Evolutionary conservation across 2,888 invertebrate genomes (phyloP).

Genomic region (Xestia ashworthii): DNA sequence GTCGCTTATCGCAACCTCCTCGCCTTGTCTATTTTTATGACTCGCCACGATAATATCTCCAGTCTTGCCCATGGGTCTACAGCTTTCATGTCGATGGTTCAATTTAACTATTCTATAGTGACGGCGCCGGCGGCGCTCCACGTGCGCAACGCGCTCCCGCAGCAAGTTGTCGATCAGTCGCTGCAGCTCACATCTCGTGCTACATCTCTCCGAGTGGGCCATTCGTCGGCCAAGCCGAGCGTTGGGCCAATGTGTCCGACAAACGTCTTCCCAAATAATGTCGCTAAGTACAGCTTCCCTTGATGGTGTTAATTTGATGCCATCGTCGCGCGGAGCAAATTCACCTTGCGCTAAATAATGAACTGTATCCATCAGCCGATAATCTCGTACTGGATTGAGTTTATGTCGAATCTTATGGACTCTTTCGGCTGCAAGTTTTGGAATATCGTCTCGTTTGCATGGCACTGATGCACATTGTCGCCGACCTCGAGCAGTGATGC

Average conservation of each 20-base stretch:
- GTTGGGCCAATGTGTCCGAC: slow-evolving; percentile 88
- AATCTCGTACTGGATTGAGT: slow-evolving; percentile 87
- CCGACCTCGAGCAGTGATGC: slow-evolving; percentile 85
- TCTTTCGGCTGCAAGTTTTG: slow-evolving; percentile 85
- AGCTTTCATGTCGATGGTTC: slow-evolving; percentile 85
- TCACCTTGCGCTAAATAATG: slow-evolving; percentile 89
- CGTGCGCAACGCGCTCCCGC: slow-evolving; percentile 85
- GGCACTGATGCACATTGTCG: slow-evolving; percentile 86
- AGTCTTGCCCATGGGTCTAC: slow-evolving; percentile 84
- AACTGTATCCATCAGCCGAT: slow-evolving; percentile 87
- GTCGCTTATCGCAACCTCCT: slow-evolving; percentile 76
- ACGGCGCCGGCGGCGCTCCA: slow-evolving; percentile 85
- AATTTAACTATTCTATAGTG: slow-evolving; percentile 87
- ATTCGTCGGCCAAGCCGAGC: slow-evolving; percentile 82
- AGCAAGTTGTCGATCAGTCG: slow-evolving; percentile 85
- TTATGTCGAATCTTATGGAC: slow-evolving; percentile 87
- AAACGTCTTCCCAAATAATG: slow-evolving; percentile 88
- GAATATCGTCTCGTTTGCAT: slow-evolving; percentile 82
- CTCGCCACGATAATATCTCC: slow-evolving; percentile 88
- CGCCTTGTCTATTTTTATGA: slow-evolving; percentile 81
- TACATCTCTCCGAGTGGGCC: slow-evolving; percentile 79
- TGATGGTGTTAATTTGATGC: slow-evolving; percentile 87
- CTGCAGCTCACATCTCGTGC: slow-evolving; percentile 83
- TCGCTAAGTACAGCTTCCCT: slow-evolving; percentile 88
- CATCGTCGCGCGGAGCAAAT: slow-evolving; percentile 88